These are phyloP conservation scores for Rhinoptilus africanus DNA, from an alignment of 2,113 vertebrate species.

Conservation along the genomic window DNA sequence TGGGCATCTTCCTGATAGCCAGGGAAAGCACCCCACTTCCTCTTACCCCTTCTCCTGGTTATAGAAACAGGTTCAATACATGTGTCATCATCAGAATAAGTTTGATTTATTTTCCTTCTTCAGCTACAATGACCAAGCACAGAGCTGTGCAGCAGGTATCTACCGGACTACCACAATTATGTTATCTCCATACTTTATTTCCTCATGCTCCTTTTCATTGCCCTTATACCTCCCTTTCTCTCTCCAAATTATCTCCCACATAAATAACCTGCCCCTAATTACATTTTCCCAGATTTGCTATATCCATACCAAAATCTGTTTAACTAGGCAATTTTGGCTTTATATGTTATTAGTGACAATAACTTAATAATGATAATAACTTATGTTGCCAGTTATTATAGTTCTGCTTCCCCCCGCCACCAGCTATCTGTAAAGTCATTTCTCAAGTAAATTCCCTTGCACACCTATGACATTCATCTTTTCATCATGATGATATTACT, in stretches of 20 bases:
- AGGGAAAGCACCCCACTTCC: background rate
- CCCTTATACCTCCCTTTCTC: background rate
- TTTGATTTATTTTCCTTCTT: background rate
- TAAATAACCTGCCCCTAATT: background rate
- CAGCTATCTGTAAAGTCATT: background rate
- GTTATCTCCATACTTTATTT: background rate
- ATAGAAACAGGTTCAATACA: background rate
- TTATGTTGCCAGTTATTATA: background rate
- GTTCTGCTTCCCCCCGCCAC: rapidly evolving
- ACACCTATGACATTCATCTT: background rate
- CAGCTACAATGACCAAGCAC: background rate
- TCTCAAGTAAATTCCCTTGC: background rate
- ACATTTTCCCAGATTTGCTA: background rate
- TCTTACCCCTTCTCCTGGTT: background rate
- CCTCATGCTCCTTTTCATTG: background rate
- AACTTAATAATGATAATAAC: background rate
- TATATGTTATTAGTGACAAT: background rate
- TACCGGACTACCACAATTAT: background rate
- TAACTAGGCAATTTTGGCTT: background rate
- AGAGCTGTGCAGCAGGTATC: background rate
- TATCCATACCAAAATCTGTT: background rate
- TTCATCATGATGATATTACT: background rate
- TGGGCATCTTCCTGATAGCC: background rate
- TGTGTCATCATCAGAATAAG: background rate
- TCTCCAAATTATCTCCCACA: background rate